Evolutionary conservation across 2,888 invertebrate species (phyloP).

Genomic region (Arctia plantaginis): DNA sequence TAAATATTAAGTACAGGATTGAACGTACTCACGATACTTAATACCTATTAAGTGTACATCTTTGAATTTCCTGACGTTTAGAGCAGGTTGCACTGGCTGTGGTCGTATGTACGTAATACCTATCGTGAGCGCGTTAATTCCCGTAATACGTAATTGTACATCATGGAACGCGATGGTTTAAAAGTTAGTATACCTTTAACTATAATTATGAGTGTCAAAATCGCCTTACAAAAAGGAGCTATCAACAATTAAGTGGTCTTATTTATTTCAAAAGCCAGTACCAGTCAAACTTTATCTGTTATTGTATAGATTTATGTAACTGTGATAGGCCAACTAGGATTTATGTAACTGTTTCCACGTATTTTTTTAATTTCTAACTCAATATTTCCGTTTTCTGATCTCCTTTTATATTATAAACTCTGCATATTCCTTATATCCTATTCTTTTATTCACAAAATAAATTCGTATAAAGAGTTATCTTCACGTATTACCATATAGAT

Average conservation of each 20-base stretch:
- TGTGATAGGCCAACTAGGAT: too few species aligned
- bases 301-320: too few species aligned
- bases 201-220: background rate
- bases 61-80: too few species aligned
- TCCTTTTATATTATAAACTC: background rate
- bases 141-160: too few species aligned
- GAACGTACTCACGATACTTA: too few species aligned
- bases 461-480: background rate
- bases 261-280: background rate
- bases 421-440: background rate
- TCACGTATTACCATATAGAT: background rate
- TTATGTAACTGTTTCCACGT: background rate
- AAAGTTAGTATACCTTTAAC: background rate
- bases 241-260: background rate
- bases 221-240: background rate
- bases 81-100: too few species aligned
- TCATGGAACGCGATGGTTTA: too few species aligned
- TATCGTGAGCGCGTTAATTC: too few species aligned
- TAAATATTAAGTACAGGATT: too few species aligned
- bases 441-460: background rate
- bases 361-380: background rate
- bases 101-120: too few species aligned
- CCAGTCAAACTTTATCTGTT: background rate
- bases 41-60: too few species aligned
- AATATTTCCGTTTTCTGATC: background rate